Evolutionary conservation across 2,797 vertebrate genomes (phyloP).

Genomic region (Atherinosoma microstoma): DNA sequence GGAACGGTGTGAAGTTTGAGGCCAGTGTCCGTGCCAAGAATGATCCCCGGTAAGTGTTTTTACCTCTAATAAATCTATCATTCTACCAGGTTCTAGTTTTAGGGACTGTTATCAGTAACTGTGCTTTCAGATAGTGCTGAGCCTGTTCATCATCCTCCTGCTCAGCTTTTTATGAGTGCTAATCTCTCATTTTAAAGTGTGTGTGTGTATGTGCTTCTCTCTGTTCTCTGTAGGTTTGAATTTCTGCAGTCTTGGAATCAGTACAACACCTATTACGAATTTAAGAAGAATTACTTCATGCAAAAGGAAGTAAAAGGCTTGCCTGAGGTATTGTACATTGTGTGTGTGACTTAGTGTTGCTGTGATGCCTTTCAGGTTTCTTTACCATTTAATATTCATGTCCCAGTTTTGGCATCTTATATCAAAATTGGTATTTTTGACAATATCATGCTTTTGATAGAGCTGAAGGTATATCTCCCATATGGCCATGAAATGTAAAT

Average conservation of each 20-base stretch:
- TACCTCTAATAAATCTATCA: conserved; percentile 34
- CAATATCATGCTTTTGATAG: neutral
- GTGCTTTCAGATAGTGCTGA: conserved; percentile 18
- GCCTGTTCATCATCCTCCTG: conserved; percentile 35
- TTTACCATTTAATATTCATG: neutral
- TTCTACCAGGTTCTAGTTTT: conserved; percentile 23
- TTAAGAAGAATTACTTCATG: conserved; percentile 98
- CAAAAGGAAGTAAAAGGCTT: conserved; percentile 88
- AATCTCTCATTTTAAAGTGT: conserved; percentile 17
- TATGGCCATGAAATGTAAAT: neutral
- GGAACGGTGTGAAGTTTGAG: conserved; percentile 97
- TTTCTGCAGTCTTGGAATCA: conserved; percentile 97
- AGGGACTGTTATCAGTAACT: conserved; percentile 27
- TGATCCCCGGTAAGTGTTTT: conserved; percentile 89
- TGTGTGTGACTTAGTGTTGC: neutral
- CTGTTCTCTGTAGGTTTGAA: conserved; percentile 88
- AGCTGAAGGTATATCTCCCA: neutral
- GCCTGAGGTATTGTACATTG: conserved; percentile 74
- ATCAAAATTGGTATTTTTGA: neutral
- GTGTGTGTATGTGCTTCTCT: conserved; percentile 24
- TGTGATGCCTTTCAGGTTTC: neutral
- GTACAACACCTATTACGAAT: conserved; percentile 97
- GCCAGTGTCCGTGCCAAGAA: conserved; percentile 96
- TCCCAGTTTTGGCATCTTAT: neutral
- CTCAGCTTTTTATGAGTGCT: conserved; percentile 31